Conservation (phyloP, 53 echinoderm and acorn worm species). For the Patiria pectinifera region DNA sequence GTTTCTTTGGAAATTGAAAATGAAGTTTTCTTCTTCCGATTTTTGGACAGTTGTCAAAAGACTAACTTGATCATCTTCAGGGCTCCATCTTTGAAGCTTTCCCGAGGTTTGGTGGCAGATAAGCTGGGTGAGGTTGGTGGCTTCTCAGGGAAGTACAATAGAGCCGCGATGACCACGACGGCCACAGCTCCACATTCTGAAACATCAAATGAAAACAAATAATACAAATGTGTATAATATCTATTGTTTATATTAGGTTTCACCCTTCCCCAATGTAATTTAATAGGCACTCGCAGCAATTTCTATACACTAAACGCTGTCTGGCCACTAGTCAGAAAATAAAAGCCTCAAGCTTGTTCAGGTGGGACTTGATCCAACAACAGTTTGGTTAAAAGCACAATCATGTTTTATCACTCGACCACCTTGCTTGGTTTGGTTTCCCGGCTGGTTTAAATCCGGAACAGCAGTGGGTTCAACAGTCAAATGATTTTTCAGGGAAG, state of each 20-base stretch:
- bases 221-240: not conserved
- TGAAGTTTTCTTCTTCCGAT: not conserved
- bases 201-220: not conserved
- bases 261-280: no score
- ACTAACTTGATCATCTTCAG: constrained; percentile 35
- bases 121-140: constrained; percentile 81
- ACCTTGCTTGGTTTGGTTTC: no score
- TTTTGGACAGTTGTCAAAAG: not conserved
- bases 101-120: constrained; percentile 67
- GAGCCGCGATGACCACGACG: constrained; percentile 66
- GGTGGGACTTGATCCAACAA: no score
- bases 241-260: not conserved
- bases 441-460: no score
- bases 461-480: no score
- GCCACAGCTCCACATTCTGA: constrained; percentile 73
- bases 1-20: not conserved
- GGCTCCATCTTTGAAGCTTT: constrained; percentile 72
- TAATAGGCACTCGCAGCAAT: no score
- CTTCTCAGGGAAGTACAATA: constrained; percentile 81
- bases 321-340: no score
- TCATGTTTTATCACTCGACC: no score
- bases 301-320: no score
- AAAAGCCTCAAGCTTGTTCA: no score
- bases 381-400: no score
- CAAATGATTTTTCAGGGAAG: no score